phyloP scores from a whole-genome alignment of 2,113 vertebrate species.

The Alces alces region DNA sequence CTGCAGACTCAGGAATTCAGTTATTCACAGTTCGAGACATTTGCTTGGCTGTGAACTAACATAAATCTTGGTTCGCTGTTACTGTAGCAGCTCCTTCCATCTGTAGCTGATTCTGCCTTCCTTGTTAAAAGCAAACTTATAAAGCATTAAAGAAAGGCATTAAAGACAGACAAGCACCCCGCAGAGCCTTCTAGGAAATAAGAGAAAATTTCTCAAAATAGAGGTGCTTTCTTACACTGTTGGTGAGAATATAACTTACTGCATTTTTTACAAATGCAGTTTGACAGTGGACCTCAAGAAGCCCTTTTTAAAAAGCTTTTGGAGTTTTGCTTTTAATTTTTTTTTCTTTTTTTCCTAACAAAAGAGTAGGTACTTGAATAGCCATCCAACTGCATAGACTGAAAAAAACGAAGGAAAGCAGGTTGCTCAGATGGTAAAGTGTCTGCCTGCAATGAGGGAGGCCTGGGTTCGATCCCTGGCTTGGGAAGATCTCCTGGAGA shows the following conservation, averaged over 20 bases:
- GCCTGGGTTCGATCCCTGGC: too few relatives aligned
- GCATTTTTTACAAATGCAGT: background rate
- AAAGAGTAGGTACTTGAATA: background rate
- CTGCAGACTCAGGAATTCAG: background rate
- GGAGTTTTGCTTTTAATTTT: background rate
- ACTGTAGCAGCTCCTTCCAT: background rate
- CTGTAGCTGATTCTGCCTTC: background rate
- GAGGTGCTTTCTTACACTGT: background rate
- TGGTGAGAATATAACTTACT: background rate
- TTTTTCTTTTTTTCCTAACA: background rate
- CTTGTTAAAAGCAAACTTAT: slow-evolving; percentile 6
- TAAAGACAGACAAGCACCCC: background rate
- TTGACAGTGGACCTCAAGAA: background rate
- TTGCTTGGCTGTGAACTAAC: background rate
- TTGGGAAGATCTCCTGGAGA: too few relatives aligned
- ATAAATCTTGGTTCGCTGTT: background rate
- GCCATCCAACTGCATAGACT: background rate
- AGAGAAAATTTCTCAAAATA: background rate
- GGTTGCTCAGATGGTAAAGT: too few relatives aligned
- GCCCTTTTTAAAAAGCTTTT: background rate
- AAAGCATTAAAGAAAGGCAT: background rate
- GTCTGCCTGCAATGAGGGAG: too few relatives aligned
- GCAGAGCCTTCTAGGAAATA: background rate
- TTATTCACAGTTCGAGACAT: background rate
- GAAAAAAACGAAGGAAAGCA: background rate